A percentile compares a stretch with the other conserved stretches of the same genome.
phyloP scores from a whole-genome alignment of 2,113 vertebrate genomes.

The Tragelaphus scriptus region DNA sequence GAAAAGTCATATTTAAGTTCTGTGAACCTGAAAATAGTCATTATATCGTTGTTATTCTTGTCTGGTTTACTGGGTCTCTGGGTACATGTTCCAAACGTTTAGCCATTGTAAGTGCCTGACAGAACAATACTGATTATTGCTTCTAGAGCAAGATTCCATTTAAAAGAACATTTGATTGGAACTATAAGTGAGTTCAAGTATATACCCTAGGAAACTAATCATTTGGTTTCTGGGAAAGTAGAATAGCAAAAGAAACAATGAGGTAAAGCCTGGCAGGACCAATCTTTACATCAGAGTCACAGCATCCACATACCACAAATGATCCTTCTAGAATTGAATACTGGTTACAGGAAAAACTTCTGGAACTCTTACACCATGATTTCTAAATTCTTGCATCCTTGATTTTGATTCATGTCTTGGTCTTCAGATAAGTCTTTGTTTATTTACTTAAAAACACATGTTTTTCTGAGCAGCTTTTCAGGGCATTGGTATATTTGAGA shows the following conservation, averaged over 20 bases:
- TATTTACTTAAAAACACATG: background rate
- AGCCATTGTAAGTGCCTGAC: background rate
- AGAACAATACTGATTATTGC: background rate
- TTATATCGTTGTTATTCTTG: background rate
- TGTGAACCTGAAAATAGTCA: background rate
- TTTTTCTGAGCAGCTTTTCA: constrained; percentile 23
- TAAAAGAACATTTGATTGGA: background rate
- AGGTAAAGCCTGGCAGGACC: background rate
- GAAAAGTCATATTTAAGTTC: background rate
- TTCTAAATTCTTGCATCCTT: background rate
- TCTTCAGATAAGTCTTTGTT: background rate
- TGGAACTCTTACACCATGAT: background rate
- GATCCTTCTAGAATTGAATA: background rate
- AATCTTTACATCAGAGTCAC: background rate
- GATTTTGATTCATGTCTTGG: background rate
- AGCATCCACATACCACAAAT: background rate
- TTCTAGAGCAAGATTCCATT: background rate
- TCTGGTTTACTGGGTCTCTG: background rate
- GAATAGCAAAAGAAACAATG: background rate
- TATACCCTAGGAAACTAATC: background rate
- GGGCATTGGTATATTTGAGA: background rate
- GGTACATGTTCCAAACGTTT: background rate
- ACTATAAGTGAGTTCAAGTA: background rate
- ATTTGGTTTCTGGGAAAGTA: background rate
- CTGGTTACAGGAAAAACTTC: background rate